Base-by-base conservation (phyloP, 2,113 vertebrate genomes). In the Ptilorrhoa leucosticta region DNA sequence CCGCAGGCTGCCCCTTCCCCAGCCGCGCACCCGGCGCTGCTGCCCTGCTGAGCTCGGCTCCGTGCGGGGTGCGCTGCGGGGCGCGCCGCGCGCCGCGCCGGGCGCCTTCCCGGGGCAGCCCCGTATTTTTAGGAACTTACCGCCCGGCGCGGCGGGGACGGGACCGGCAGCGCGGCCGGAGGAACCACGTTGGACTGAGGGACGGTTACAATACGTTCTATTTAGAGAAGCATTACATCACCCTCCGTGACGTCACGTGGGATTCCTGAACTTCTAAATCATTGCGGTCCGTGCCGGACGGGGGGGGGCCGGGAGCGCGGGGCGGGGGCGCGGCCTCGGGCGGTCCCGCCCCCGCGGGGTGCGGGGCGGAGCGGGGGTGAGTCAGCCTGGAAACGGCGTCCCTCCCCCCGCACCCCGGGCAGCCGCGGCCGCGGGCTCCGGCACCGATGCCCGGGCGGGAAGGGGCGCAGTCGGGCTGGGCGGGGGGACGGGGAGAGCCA, bases 201-300 rank as follows among this genome's bases (percentile, higher is more conserved):
- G 99, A 99, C 99, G 99, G 99, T 99, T 99, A 99, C 99, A 99
- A 99, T 99, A 99, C 99, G 98, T 98, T 99, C 99, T 99, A 99
- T 99, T 99, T 99, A 99, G 99, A 99, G 99, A 98, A 99, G 98
- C 99, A 99, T 99, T 99, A 99, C 99, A 99, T 99, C 99, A 99
- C 98, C 99, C 98, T 99, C 98, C 98, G 98, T 99, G 99, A 99
- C 99, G 99, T 99, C 99, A 99, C 99, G 99, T 99, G 99, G 99
- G 99, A 99, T 99, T 99, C 99, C 99, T 99, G 99, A 99, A 99
- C 99, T 99, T 99, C 99, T 99, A 99, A 99, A 99, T 99, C 99
- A 99, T 99, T 99, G 99, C 98, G 98, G 99, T 98, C 98, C 98
- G 98, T 89, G 96, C 97, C 96, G 98, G 93, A 92, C 76, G 96